Evolutionary conservation across 1,140 invertebrate genomes (phyloP).

Genomic region (Pseudomyrmex cubaensis): DNA sequence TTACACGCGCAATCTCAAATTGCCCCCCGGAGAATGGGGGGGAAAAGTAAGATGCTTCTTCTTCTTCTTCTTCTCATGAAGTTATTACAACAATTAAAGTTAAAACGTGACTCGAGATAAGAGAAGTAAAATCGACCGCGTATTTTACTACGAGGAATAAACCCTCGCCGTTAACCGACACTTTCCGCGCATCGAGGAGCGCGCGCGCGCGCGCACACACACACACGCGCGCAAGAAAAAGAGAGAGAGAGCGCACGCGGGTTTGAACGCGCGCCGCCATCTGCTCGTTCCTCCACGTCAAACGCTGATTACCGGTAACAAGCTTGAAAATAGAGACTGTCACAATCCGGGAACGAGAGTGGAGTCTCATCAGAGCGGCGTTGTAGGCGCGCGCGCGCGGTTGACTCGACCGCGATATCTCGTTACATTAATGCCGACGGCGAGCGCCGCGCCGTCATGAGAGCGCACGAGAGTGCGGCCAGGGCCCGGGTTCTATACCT

Average conservation of each 20-base stretch:
- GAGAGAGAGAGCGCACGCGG: not conserved
- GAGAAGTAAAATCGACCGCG: not conserved
- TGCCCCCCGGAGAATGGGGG: not conserved
- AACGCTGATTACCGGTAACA: constrained; percentile 58
- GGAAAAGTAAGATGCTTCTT: not conserved
- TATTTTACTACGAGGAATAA: not conserved
- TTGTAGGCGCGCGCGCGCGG: constrained; percentile 34
- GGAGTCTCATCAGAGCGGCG: constrained; percentile 63
- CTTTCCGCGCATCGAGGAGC: constrained; percentile 5
- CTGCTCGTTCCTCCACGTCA: constrained; percentile 52
- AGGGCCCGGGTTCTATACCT: constrained; percentile 63
- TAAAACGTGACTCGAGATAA: not conserved
- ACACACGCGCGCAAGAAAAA: no score
- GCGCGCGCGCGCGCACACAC: not conserved
- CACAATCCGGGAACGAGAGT: constrained; percentile 52
- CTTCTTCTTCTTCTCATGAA: not conserved
- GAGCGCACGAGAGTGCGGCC: constrained; percentile 61
- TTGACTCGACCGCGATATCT: constrained; percentile 67
- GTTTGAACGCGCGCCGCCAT: constrained; percentile 28
- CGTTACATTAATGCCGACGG: constrained; percentile 74
- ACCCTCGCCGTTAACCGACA: not conserved
- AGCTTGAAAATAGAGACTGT: constrained; percentile 60
- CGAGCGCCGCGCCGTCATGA: constrained; percentile 60
- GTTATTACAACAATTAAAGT: not conserved
- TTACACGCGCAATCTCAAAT: not conserved